A percentile compares a stretch with the other conserved stretches of the same genome.
Conservation (phyloP, 2,113 vertebrate genomes). For the Suncus etruscus region DNA sequence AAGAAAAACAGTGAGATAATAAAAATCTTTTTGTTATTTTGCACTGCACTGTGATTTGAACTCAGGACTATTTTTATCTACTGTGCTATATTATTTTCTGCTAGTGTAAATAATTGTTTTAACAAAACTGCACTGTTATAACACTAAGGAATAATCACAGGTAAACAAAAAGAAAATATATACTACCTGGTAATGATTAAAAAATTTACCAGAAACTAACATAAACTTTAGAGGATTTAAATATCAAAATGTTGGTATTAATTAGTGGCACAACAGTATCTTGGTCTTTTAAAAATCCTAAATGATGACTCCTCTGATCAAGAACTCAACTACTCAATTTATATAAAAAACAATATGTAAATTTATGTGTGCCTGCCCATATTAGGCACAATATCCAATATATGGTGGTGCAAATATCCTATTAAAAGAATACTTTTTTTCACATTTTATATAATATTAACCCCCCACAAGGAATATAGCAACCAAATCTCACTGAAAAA, state of each 20-base stretch:
- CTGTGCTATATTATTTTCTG: not conserved
- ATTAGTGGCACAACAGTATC: not conserved
- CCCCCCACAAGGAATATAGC: not conserved
- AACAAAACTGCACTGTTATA: not conserved
- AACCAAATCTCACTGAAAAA: not conserved
- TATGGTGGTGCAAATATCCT: not conserved
- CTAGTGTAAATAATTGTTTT: not conserved
- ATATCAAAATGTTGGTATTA: not conserved
- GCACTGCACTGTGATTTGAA: not conserved
- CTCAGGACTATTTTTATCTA: not conserved
- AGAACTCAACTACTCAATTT: conserved; percentile 29
- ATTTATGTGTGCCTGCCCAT: not conserved
- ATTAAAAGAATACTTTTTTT: not conserved
- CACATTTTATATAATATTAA: conserved; percentile 35
- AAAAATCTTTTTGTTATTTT: not conserved
- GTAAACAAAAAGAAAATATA: not conserved
- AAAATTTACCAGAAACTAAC: not conserved
- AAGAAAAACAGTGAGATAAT: not conserved
- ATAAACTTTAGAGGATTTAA: not conserved
- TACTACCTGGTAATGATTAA: not conserved
- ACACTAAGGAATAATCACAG: no score
- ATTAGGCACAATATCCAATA: not conserved
- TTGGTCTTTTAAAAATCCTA: conserved; percentile 26
- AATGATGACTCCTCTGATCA: conserved; percentile 13
- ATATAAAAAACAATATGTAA: conserved; percentile 17